A percentile compares a stretch with the other conserved stretches of the same genome.
Conservation (phyloP, 2,888 invertebrate genomes). For the Caenorhabditis angaria region DNA sequence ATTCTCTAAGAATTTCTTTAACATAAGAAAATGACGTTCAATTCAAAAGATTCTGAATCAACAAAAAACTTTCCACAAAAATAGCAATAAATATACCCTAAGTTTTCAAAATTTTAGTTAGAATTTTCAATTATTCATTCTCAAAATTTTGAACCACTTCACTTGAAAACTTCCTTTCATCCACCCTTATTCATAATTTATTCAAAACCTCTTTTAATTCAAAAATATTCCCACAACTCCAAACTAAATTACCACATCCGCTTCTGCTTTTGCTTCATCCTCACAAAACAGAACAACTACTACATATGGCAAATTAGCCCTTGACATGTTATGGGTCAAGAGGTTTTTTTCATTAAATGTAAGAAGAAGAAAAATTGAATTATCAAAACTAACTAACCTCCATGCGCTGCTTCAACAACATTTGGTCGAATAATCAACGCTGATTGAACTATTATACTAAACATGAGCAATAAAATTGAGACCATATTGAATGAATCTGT, state of each 20-base stretch:
- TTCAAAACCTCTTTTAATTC: too few relatives aligned
- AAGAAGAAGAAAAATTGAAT: neutral
- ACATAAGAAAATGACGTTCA: too few relatives aligned
- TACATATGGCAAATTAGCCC: conserved; percentile 56
- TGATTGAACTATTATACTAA: conserved; percentile 34
- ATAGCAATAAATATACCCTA: too few relatives aligned
- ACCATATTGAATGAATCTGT: conserved; percentile 29
- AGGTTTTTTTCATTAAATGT: conserved; percentile 15
- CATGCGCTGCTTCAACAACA: conserved; percentile 42
- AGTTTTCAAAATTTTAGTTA: too few relatives aligned
- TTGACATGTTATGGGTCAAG: conserved; percentile 56
- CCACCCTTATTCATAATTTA: too few relatives aligned
- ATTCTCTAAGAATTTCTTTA: too few relatives aligned
- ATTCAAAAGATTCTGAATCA: too few relatives aligned
- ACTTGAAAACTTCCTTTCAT: too few relatives aligned
- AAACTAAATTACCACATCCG: neutral
- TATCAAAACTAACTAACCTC: conserved; percentile 35
- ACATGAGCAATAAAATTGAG: conserved; percentile 25
- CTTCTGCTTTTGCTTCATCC: neutral
- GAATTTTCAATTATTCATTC: too few relatives aligned
- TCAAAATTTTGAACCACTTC: too few relatives aligned
- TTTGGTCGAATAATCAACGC: conserved; percentile 36
- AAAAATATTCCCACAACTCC: neutral
- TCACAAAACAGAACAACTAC: neutral
- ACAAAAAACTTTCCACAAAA: too few relatives aligned